Base-by-base conservation (phyloP, 2,113 vertebrate genomes). In the Lutjanus erythropterus region DNA sequence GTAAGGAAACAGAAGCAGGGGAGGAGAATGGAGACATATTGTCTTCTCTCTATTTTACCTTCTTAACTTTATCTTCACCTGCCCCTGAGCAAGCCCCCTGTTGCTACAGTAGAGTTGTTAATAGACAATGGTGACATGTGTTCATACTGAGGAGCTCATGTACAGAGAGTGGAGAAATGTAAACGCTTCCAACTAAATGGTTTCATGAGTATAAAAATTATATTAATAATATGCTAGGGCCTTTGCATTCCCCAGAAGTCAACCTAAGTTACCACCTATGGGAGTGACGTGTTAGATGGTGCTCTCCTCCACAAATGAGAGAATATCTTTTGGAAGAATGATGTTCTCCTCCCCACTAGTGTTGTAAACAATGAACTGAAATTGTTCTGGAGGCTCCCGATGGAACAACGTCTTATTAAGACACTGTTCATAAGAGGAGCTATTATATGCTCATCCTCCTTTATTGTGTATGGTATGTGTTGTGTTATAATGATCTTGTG, bases 201-300 rank as follows among this genome's bases (percentile, higher is more conserved):
- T n/a, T n/a, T n/a, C n/a, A 71, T 46, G 19, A 71, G 2, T 8
- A 8, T 31, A 65, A 12, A 16, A 27, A 37, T 55, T 16, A n/a
- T n/a, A n/a, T n/a, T 37, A 23, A 66, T 18, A 33, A 42, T n/a
- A 52, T 60, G 12, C 60, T 25, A 41, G 9, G 16, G 59, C 1
- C 62, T 66, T 15, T 52, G 42, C 66, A 76, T 49, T 62, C 31
- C 41, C 37, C 44, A 65, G 52, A 62, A 25, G 25, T 75, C 25
- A 50, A 27, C 60, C 33, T 76, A 68, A 80, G n/a, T 60, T 31
- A 64, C 50, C 44, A 52, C 42, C 49, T 23, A 1, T 64, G 31
- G 8, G 41, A 66, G 50, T 41, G 23, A 67, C 29, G 39, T 29
- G 53, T 44, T 52, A 42, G 62, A 60, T n/a, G 12, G 37, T 23